These are phyloP conservation scores for Norana najaformis DNA, from an alignment of 2,888 invertebrate genomes.

Conservation along the genomic window DNA sequence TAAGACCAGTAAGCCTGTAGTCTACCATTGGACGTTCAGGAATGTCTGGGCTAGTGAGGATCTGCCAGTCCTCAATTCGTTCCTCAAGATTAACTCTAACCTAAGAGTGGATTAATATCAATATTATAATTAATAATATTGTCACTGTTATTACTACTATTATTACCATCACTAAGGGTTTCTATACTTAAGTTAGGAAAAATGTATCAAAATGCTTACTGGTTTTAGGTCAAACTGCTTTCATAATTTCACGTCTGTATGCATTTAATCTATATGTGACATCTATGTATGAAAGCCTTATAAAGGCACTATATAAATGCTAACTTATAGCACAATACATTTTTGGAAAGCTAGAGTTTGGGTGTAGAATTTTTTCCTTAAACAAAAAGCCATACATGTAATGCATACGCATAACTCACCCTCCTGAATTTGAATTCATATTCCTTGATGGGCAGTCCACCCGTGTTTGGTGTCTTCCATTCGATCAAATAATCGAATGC, in stretches of 20 bases:
- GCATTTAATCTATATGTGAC: neutral
- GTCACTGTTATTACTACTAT: too few relatives aligned
- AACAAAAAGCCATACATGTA: neutral
- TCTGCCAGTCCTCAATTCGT: conserved; percentile 35
- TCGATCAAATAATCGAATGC: conserved; percentile 39
- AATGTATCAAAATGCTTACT: neutral
- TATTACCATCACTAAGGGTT: neutral
- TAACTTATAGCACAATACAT: neutral
- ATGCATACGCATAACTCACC: conserved; percentile 43
- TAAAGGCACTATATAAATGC: too few relatives aligned
- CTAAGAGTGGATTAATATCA: neutral
- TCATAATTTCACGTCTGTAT: too few relatives aligned
- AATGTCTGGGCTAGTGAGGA: conserved; percentile 30
- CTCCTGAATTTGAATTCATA: conserved; percentile 45
- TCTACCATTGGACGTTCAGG: conserved; percentile 30
- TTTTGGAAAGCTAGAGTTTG: neutral
- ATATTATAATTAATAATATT: neutral
- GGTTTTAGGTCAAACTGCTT: neutral
- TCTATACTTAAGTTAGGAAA: neutral
- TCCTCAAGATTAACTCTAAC: neutral
- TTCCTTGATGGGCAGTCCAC: conserved; percentile 46
- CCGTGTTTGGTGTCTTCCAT: conserved; percentile 48
- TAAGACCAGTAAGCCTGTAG: conserved; percentile 38
- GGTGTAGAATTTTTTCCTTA: neutral
- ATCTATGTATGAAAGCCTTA: neutral